Evolutionary conservation across 1,140 invertebrate species (phyloP).

Genomic region (Leptinotarsa defecta): DNA sequence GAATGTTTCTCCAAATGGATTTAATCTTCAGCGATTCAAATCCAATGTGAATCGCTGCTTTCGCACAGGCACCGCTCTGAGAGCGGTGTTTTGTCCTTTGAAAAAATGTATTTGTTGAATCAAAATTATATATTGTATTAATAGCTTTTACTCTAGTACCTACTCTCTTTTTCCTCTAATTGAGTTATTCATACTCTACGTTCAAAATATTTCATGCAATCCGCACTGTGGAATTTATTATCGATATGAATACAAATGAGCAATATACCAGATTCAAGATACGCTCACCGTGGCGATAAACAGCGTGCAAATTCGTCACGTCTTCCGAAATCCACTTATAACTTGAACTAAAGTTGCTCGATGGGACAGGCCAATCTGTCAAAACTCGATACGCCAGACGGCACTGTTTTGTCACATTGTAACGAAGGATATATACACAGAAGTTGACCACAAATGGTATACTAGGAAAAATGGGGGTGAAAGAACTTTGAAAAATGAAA

Average conservation of each 20-base stretch:
- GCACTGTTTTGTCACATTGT: background rate
- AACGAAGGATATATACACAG: background rate
- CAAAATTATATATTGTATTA: no score
- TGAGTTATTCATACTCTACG: no score
- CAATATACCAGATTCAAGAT: background rate
- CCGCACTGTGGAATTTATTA: background rate
- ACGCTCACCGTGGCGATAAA: background rate
- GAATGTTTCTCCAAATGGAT: no score
- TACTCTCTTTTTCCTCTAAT: no score
- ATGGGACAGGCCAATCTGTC: background rate
- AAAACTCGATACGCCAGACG: background rate
- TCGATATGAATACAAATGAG: background rate
- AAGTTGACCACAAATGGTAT: background rate
- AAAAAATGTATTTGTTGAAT: no score
- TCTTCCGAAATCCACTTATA: constrained; percentile 1
- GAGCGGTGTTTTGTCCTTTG: no score
- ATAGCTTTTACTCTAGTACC: no score
- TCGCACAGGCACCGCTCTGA: no score
- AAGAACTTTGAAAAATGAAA: no score
- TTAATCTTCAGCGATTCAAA: no score
- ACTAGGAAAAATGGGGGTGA: no score
- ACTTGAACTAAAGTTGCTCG: background rate
- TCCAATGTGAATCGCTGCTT: no score
- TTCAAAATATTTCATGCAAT: background rate
- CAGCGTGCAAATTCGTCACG: background rate